Evolutionary conservation across 2,888 invertebrate genomes (phyloP).

Genomic region (Dendrolimus houi): DNA sequence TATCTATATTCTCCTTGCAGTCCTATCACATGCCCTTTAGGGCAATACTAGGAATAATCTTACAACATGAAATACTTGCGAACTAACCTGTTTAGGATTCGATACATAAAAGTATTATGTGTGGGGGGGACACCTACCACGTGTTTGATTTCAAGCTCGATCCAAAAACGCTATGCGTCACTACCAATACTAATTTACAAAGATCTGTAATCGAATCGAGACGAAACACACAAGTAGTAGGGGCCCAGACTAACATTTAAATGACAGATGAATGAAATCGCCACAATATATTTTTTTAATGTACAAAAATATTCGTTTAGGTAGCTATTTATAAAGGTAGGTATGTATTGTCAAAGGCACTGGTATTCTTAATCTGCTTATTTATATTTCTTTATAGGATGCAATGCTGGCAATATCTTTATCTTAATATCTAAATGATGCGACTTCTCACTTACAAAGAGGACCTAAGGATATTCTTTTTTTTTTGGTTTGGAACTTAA

Average conservation of each 20-base stretch:
- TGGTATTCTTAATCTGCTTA: slow-evolving; percentile 59
- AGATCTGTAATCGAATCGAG: slow-evolving; percentile 9
- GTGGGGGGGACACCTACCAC: slow-evolving; percentile 25
- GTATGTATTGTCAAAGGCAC: slow-evolving; percentile 75
- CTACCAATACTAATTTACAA: slow-evolving; percentile 16
- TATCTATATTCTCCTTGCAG: slow-evolving; percentile 51
- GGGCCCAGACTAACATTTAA: slow-evolving; percentile 17
- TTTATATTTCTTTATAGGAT: slow-evolving; percentile 16
- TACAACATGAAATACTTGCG: slow-evolving; percentile 44
- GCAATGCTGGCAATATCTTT: slow-evolving; percentile 22
- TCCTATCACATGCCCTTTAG: slow-evolving; percentile 59
- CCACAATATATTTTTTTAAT: slow-evolving; percentile 32
- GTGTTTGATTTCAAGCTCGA: slow-evolving; percentile 14
- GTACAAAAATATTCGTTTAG: slow-evolving; percentile 70
- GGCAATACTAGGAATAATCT: slow-evolving; percentile 51
- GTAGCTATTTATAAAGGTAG: slow-evolving; percentile 60
- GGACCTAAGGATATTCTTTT: slow-evolving; percentile 35
- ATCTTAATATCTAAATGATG: slow-evolving; percentile 10
- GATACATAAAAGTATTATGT: slow-evolving; percentile 27
- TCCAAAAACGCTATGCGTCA: slow-evolving; percentile 12
- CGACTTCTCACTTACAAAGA: slow-evolving; percentile 44
- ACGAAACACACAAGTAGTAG: slow-evolving; percentile 18
- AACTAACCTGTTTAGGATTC: slow-evolving; percentile 49
- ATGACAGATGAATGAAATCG: slow-evolving; percentile 41
- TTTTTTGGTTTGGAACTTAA: slow-evolving; percentile 67